A percentile compares a stretch with the other conserved stretches of the same genome.
Evolutionary conservation across 2,113 vertebrate genomes (phyloP).

Genomic region (Hyla sarda): DNA sequence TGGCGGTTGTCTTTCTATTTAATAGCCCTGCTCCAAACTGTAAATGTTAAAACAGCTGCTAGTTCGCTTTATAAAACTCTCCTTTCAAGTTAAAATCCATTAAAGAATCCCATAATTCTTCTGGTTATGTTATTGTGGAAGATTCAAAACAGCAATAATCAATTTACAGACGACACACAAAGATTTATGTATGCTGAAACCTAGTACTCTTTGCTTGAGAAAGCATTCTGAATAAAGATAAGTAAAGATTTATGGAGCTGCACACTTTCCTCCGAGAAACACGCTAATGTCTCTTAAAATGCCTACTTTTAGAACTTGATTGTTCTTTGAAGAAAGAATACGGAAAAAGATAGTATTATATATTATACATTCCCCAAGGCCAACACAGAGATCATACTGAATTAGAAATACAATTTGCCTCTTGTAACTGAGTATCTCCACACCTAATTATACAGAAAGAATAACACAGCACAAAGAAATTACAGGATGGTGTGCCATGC

Average conservation of each 20-base stretch:
- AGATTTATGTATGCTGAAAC: conserved; percentile 64
- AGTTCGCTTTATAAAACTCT: conserved; percentile 55
- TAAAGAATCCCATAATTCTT: conserved; percentile 69
- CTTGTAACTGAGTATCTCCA: conserved; percentile 58
- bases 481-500: conserved; percentile 38
- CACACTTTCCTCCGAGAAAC: conserved; percentile 60
- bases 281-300: conserved; percentile 63
- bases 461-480: conserved; percentile 52
- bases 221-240: conserved; percentile 61
- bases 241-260: conserved; percentile 60
- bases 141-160: conserved; percentile 68
- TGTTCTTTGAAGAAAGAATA: conserved; percentile 65
- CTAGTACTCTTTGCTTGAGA: conserved; percentile 62
- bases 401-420: conserved; percentile 61
- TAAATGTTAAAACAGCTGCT: conserved; percentile 55
- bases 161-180: conserved; percentile 66
- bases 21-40: conserved; percentile 31
- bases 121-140: conserved; percentile 68
- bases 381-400: conserved; percentile 61
- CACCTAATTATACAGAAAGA: conserved; percentile 59
- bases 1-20: conserved; percentile 5
- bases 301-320: conserved; percentile 65
- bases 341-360: conserved; percentile 60
- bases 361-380: conserved; percentile 61
- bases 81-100: conserved; percentile 67